These are phyloP conservation scores for Gymnarchus niloticus DNA, from an alignment of 2,113 vertebrate species.

Conservation along the genomic window DNA sequence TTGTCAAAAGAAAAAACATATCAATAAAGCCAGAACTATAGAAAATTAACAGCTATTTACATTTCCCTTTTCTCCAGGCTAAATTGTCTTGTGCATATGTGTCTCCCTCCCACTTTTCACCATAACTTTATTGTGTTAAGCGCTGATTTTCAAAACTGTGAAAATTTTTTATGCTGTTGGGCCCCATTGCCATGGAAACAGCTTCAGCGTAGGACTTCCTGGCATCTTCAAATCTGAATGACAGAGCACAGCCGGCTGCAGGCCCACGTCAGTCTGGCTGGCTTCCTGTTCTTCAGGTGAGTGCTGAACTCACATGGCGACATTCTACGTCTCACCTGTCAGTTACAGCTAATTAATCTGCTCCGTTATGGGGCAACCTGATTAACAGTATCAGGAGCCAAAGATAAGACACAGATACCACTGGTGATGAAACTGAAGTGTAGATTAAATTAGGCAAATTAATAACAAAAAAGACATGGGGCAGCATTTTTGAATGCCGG, in stretches of 20 bases:
- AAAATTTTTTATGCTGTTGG: neutral
- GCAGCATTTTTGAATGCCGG: neutral
- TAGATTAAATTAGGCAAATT: slow-evolving; percentile 57
- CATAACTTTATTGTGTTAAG: neutral
- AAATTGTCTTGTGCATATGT: neutral
- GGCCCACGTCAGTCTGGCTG: neutral
- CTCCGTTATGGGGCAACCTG: slow-evolving; percentile 51
- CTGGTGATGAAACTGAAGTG: slow-evolving; percentile 54
- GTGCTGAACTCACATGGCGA: neutral
- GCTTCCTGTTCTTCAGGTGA: neutral
- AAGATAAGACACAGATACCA: slow-evolving; percentile 55
- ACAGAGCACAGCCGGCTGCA: neutral
- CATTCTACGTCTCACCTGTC: neutral
- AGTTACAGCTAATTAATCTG: slow-evolving; percentile 42
- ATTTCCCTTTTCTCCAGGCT: neutral
- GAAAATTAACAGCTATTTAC: neutral
- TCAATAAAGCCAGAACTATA: slow-evolving; percentile 5
- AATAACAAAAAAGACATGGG: slow-evolving; percentile 46
- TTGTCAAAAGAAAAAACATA: neutral
- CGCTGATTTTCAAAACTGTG: neutral
- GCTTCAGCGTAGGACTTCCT: neutral
- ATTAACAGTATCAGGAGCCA: slow-evolving; percentile 57
- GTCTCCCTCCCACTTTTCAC: neutral
- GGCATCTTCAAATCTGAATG: neutral
- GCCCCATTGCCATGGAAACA: neutral